Conservation (phyloP, 2,888 invertebrate species). For the Smittia sp. region DNA sequence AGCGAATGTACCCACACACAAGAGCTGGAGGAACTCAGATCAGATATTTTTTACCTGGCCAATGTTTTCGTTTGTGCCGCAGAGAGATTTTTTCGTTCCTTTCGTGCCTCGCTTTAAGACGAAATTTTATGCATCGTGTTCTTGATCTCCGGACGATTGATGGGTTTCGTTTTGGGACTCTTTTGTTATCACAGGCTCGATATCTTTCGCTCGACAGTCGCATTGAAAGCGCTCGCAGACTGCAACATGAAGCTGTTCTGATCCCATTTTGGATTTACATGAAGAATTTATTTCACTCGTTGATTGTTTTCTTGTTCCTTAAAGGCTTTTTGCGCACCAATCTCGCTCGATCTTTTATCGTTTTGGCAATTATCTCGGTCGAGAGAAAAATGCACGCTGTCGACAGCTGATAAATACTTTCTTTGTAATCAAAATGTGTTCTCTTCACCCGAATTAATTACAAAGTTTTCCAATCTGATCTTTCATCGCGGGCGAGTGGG, state of each 20-base stretch:
- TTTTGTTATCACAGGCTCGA: slow-evolving; percentile 32
- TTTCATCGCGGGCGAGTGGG: not conserved
- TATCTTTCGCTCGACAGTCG: not conserved
- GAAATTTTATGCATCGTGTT: slow-evolving; percentile 36
- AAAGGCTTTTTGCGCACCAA: not conserved
- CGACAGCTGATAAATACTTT: slow-evolving; percentile 34
- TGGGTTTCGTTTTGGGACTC: slow-evolving; percentile 26
- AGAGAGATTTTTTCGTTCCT: not conserved
- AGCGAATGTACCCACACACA: slow-evolving; percentile 19
- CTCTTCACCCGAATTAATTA: slow-evolving; percentile 17
- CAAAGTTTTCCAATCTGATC: slow-evolving; percentile 9
- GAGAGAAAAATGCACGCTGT: slow-evolving; percentile 23
- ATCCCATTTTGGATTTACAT: slow-evolving; percentile 12
- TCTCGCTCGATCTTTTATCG: slow-evolving; percentile 13
- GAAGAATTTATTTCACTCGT: not conserved
- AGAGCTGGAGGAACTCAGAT: not conserved
- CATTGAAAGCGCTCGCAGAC: not conserved
- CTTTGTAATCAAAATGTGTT: slow-evolving; percentile 2
- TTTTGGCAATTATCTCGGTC: slow-evolving; percentile 18
- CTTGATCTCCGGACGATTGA: slow-evolving; percentile 33
- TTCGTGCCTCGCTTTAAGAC: slow-evolving; percentile 22
- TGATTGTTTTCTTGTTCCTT: not conserved
- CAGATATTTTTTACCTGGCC: slow-evolving; percentile 33
- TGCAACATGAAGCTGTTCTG: slow-evolving; percentile 3
- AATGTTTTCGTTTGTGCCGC: slow-evolving; percentile 20